Conservation (phyloP, 23 tunicate species). For the Halocynthia aurantium region DNA sequence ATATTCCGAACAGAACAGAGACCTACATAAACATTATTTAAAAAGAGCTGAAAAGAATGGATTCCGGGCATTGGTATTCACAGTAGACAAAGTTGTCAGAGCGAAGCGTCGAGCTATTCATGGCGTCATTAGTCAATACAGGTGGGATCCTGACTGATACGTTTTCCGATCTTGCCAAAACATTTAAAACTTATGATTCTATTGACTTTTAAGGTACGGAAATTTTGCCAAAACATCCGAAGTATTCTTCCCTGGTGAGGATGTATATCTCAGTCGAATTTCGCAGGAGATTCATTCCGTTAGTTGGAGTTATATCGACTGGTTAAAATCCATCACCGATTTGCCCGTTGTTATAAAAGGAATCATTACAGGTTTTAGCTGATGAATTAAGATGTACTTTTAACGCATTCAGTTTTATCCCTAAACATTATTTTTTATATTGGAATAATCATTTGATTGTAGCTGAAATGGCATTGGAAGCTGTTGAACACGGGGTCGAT, state of each 20-base stretch:
- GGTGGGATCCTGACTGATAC: no score
- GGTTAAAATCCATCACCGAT: constrained; percentile 63
- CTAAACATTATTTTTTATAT: no score
- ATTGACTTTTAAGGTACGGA: background rate
- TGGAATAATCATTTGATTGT: no score
- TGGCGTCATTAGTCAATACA: no score
- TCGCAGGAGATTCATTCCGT: constrained; percentile 20
- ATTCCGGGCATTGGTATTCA: constrained; percentile 41
- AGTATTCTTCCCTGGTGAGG: background rate
- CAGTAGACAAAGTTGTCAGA: constrained; percentile 63
- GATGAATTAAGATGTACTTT: no score
- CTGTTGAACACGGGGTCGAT: constrained; percentile 32
- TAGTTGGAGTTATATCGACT: constrained; percentile 55
- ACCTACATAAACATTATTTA: constrained; percentile 29
- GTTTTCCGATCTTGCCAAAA: no score
- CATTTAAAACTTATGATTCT: background rate
- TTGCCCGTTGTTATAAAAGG: constrained; percentile 73
- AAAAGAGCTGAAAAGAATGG: constrained; percentile 60
- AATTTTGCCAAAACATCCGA: no score
- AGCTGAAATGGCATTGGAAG: constrained; percentile 45
- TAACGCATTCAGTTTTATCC: no score
- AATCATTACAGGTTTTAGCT: constrained; percentile 24
- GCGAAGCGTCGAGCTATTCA: constrained; percentile 19
- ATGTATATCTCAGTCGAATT: background rate
- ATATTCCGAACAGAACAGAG: constrained; percentile 1